Percentiles rank a stretch among this genome's conserved stretches.
Evolutionary conservation across 2,888 invertebrate genomes (phyloP).

Genomic region (Thymelicus sylvestris): DNA sequence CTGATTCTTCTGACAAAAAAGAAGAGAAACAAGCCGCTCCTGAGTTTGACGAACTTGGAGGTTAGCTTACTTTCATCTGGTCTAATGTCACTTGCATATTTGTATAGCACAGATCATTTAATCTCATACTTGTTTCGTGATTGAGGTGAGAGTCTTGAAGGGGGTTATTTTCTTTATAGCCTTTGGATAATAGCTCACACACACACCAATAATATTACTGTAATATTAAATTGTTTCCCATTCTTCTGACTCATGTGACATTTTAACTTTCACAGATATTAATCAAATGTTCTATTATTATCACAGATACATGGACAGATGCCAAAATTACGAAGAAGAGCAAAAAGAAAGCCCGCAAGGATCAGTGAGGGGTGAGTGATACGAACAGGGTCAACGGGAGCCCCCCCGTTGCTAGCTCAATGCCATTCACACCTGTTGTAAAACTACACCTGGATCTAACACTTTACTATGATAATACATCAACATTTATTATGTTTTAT

Average conservation of each 20-base stretch:
- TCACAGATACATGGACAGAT: constrained; percentile 90
- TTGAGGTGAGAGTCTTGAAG: too few species aligned
- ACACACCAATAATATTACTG: too few species aligned
- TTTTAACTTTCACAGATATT: background rate
- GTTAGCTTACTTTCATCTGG: constrained; percentile 50
- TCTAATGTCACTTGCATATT: too few species aligned
- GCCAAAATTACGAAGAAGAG: constrained; percentile 89
- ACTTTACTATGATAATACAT: background rate
- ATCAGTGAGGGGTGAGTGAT: constrained; percentile 84
- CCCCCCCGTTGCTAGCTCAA: constrained; percentile 73
- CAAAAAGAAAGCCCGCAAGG: constrained; percentile 91
- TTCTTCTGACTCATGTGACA: too few species aligned
- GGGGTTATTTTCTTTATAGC: too few species aligned
- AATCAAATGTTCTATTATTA: constrained; percentile 1
- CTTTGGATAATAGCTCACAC: too few species aligned
- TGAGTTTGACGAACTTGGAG: constrained; percentile 78
- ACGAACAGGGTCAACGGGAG: constrained; percentile 58
- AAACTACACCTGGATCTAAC: constrained; percentile 56
- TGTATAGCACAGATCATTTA: too few species aligned
- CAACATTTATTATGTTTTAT: background rate
- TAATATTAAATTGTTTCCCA: too few species aligned
- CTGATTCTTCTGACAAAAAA: constrained; percentile 69
- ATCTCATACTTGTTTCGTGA: too few species aligned
- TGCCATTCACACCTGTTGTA: constrained; percentile 70
- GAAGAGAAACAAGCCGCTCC: constrained; percentile 64